Percentiles rank a stretch among this genome's conserved stretches.
Conservation (phyloP, 2,888 invertebrate genomes). For the Tolmerus cingulatus region DNA sequence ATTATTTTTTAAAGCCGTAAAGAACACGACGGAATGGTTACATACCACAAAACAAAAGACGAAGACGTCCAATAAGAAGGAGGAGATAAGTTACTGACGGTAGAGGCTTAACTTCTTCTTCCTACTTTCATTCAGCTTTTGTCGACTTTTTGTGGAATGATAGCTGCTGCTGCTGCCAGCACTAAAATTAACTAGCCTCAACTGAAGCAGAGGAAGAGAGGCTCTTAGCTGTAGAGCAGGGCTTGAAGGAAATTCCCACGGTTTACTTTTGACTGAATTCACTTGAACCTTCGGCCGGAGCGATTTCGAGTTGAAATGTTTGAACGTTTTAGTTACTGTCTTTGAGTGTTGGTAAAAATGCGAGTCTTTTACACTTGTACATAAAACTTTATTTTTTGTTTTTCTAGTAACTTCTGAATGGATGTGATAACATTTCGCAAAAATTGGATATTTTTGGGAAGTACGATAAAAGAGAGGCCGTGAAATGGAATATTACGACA, state of each 20-base stretch:
- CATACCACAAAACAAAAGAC: background rate
- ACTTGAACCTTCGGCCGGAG: slow-evolving; percentile 10
- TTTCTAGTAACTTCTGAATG: background rate
- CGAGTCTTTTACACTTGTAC: background rate
- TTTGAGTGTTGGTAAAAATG: background rate
- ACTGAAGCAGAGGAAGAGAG: background rate
- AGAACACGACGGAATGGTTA: background rate
- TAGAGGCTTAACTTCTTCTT: slow-evolving; percentile 9
- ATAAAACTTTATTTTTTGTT: background rate
- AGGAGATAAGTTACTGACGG: background rate
- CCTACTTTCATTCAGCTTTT: slow-evolving; percentile 25
- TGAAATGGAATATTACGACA: background rate
- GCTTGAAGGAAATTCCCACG: slow-evolving; percentile 39
- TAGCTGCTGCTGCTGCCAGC: background rate
- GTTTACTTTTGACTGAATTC: slow-evolving; percentile 42
- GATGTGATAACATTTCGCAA: background rate
- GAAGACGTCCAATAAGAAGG: slow-evolving; percentile 4
- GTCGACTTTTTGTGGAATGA: background rate
- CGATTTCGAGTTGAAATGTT: background rate
- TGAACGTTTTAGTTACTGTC: background rate
- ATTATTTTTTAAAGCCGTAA: background rate
- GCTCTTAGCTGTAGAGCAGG: background rate
- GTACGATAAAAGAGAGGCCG: background rate
- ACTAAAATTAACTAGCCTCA: background rate
- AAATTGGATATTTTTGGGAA: background rate